A percentile compares a stretch with the other conserved stretches of the same genome.
Conservation (phyloP, 2,888 invertebrate genomes). For the Epiblema foenella region DNA sequence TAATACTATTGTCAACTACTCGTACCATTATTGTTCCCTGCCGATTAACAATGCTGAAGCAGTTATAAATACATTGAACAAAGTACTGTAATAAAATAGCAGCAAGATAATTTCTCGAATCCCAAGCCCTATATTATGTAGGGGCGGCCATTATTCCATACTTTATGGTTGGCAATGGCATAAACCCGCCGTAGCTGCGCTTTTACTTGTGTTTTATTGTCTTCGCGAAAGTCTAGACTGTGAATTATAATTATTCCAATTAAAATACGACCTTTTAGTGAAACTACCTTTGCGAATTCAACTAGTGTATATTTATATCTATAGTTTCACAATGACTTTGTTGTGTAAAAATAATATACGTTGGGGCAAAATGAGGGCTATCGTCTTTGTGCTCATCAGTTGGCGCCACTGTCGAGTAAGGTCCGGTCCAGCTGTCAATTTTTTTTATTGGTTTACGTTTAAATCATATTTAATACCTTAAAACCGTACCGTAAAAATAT, state of each 20-base stretch:
- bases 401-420: too few relatives aligned
- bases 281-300: too few relatives aligned
- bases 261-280: conserved; percentile 12
- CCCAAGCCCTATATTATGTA: conserved; percentile 19
- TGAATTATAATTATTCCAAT: conserved; percentile 20
- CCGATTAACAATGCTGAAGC: background rate
- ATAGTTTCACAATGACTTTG: too few relatives aligned
- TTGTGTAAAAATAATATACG: background rate
- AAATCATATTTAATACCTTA: too few relatives aligned
- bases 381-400: too few relatives aligned
- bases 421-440: too few relatives aligned
- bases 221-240: conserved; percentile 55
- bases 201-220: conserved; percentile 65
- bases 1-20: too few relatives aligned
- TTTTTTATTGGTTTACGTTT: too few relatives aligned
- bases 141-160: conserved; percentile 62
- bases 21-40: too few relatives aligned
- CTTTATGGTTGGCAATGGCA: conserved; percentile 63
- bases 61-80: background rate
- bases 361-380: background rate
- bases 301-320: too few relatives aligned
- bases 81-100: background rate
- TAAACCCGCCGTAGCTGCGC: conserved; percentile 62
- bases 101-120: conserved; percentile 11
- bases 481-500: too few relatives aligned